Percentiles rank a stretch among this genome's conserved stretches.
phyloP scores from a whole-genome alignment of 2,797 vertebrate species.

The Pantherophis alleghaniensis region DNA sequence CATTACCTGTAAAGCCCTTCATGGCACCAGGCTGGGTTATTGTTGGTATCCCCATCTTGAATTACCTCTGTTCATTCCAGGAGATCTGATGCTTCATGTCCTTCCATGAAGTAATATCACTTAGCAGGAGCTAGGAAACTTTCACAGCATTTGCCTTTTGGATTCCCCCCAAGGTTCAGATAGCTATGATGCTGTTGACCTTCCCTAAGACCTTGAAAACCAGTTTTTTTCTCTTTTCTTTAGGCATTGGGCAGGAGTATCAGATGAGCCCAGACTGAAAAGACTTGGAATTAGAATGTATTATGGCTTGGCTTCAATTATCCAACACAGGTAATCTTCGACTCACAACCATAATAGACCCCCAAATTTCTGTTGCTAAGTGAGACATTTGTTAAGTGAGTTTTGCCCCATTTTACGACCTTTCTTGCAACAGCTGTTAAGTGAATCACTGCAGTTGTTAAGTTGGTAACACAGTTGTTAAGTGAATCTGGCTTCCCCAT shows the following conservation, averaged over 20 bases:
- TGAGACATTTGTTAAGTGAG: not conserved
- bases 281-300: not conserved
- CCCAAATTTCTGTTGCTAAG: not conserved
- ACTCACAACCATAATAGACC: not conserved
- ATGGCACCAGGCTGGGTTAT: not conserved
- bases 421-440: not conserved
- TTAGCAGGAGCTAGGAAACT: not conserved
- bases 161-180: not conserved
- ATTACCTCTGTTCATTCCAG: not conserved
- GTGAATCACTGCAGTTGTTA: not conserved
- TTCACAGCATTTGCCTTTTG: not conserved
- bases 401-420: not conserved
- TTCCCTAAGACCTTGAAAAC: not conserved
- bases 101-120: not conserved
- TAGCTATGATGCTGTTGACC: not conserved
- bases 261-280: not conserved
- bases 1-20: not conserved
- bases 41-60: not conserved
- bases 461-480: not conserved
- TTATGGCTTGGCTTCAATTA: not conserved
- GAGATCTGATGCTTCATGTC: not conserved
- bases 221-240: not conserved
- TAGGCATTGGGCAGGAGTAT: not conserved
- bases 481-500: not conserved
- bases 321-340: not conserved